Percentiles rank a stretch among this genome's conserved stretches.
Conservation (phyloP, 2,113 vertebrate species). For the Tupaia tana region DNA sequence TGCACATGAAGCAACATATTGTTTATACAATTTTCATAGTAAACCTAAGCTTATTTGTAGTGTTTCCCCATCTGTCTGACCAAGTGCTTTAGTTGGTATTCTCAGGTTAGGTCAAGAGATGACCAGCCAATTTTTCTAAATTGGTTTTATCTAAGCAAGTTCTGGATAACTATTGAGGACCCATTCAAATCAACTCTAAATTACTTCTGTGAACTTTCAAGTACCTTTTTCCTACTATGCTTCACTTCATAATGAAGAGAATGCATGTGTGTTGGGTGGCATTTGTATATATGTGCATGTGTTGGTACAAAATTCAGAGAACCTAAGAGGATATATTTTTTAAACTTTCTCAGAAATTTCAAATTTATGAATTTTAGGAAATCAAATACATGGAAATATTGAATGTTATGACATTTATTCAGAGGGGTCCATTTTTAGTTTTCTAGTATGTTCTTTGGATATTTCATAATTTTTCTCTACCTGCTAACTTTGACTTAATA, state of each 20-base stretch:
- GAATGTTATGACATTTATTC: neutral
- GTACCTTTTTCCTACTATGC: neutral
- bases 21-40: neutral
- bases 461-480: neutral
- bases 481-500: neutral
- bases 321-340: neutral
- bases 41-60: neutral
- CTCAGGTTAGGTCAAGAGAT: neutral
- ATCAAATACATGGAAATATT: neutral
- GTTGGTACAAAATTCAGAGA: neutral
- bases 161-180: neutral
- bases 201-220: neutral
- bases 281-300: neutral
- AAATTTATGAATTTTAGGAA: neutral
- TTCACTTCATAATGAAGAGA: neutral
- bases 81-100: neutral
- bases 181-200: neutral
- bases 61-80: neutral
- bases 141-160: neutral
- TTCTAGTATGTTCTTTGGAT: neutral
- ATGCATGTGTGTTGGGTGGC: neutral
- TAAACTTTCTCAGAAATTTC: conserved; percentile 17
- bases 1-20: neutral
- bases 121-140: neutral
- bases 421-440: neutral